A percentile compares a stretch with the other conserved stretches of the same genome.
Evolutionary conservation across 2,113 vertebrate genomes (phyloP).

Genomic region (Thinocorus orbignyianus): DNA sequence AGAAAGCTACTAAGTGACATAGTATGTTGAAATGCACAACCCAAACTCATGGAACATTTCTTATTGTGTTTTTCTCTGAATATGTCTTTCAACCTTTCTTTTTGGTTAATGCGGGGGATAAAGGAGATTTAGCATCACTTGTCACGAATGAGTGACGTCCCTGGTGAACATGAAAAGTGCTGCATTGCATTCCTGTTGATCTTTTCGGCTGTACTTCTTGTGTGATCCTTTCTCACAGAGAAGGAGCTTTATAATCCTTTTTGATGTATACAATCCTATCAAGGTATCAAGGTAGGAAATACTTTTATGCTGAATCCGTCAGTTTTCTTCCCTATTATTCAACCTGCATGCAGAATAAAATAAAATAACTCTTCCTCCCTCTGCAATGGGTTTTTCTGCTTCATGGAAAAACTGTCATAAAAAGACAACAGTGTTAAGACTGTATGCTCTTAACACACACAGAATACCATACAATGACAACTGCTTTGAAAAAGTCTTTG

Average conservation of each 20-base stretch:
- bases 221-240: background rate
- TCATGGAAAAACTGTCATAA: background rate
- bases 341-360: background rate
- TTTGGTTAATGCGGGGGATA: background rate
- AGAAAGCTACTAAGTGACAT: background rate
- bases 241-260: constrained; percentile 26
- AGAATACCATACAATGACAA: background rate
- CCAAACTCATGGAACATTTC: background rate
- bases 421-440: background rate
- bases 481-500: background rate
- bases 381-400: background rate
- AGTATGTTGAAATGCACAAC: background rate
- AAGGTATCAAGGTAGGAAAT: constrained; percentile 1
- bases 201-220: background rate
- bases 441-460: background rate
- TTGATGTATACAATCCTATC: background rate
- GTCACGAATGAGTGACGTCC: background rate
- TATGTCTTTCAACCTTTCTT: background rate
- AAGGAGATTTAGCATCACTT: background rate
- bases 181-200: background rate
- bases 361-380: background rate
- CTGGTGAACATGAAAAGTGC: background rate
- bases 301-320: background rate
- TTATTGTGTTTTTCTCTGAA: background rate
- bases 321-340: constrained; percentile 9